phyloP scores from a whole-genome alignment of 2,888 invertebrate species.

The Cantharis nigra region DNA sequence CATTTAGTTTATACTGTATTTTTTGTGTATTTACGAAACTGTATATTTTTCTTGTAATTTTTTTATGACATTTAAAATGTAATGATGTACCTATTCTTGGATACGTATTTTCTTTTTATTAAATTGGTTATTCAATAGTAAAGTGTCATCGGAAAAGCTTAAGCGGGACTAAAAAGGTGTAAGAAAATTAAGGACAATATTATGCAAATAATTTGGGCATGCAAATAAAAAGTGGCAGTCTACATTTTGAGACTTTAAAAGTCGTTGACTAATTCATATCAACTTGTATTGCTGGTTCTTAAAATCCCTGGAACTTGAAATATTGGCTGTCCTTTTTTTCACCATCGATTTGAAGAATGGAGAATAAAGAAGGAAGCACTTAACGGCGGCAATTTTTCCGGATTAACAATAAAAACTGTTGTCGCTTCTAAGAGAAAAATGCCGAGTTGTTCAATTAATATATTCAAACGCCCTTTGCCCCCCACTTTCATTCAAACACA shows the following conservation, averaged over 20 bases:
- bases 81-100: neutral
- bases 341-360: slow-evolving; percentile 31
- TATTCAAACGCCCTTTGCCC: slow-evolving; percentile 48
- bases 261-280: slow-evolving; percentile 54
- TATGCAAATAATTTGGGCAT: slow-evolving; percentile 52
- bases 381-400: slow-evolving; percentile 39
- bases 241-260: slow-evolving; percentile 53
- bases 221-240: slow-evolving; percentile 53
- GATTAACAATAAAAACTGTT: slow-evolving; percentile 54
- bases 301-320: slow-evolving; percentile 42
- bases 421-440: slow-evolving; percentile 53
- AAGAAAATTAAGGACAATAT: slow-evolving; percentile 49
- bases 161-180: slow-evolving; percentile 23
- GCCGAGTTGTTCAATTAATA: slow-evolving; percentile 57
- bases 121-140: neutral
- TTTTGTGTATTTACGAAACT: neutral
- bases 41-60: neutral
- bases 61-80: neutral
- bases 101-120: neutral
- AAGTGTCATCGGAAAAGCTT: neutral
- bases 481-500: slow-evolving; percentile 45
- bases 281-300: slow-evolving; percentile 48
- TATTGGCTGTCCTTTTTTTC: slow-evolving; percentile 37
- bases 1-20: slow-evolving; percentile 2
- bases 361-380: slow-evolving; percentile 29